phyloP scores from a whole-genome alignment of 2,797 vertebrate genomes.

The Borostomias antarcticus region DNA sequence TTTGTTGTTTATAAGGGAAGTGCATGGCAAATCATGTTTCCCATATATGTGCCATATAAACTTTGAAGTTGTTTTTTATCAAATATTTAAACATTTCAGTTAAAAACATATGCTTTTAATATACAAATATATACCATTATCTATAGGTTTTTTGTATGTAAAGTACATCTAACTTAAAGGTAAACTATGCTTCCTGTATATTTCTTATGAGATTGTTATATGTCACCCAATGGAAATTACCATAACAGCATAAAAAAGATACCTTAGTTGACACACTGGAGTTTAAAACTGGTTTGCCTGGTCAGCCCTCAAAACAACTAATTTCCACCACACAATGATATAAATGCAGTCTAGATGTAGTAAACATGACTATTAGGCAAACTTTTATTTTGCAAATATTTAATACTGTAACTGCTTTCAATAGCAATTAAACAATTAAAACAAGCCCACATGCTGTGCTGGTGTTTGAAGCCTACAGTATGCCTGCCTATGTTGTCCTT shows the following conservation, averaged over 20 bases:
- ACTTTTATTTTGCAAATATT: not conserved
- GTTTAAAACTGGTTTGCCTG: not conserved
- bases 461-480: too few species aligned
- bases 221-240: not conserved
- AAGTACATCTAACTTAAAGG: too few species aligned
- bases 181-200: too few species aligned
- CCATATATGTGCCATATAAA: too few species aligned
- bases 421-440: not conserved
- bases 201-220: too few species aligned
- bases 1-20: too few species aligned
- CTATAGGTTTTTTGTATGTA: not conserved
- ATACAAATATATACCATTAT: not conserved
- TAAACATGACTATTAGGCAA: not conserved
- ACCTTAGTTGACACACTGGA: not conserved
- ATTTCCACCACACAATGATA: slow-evolving; percentile 7
- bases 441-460: too few species aligned
- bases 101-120: not conserved
- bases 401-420: not conserved
- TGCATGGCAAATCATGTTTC: too few species aligned
- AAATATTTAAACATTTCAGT: not conserved
- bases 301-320: not conserved
- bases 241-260: not conserved
- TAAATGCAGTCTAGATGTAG: slow-evolving; percentile 6
- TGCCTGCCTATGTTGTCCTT: too few species aligned
- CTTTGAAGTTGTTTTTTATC: too few species aligned